phyloP scores from a whole-genome alignment of 2,888 invertebrate genomes.

The Drosophila cognata region DNA sequence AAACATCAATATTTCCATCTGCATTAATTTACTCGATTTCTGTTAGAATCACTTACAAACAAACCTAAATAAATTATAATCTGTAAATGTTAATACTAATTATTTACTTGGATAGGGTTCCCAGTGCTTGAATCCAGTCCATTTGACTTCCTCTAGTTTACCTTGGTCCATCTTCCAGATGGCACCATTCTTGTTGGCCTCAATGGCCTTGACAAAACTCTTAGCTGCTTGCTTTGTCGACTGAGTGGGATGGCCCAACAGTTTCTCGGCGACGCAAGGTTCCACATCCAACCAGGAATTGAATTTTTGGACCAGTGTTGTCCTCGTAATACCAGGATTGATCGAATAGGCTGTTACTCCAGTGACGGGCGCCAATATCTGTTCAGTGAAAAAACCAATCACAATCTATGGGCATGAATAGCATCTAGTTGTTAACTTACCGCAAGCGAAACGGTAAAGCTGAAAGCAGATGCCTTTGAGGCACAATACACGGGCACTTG shows the following conservation, averaged over 20 bases:
- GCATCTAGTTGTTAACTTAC: slow-evolving; percentile 53
- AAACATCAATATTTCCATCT: not conserved
- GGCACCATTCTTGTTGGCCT: slow-evolving; percentile 79
- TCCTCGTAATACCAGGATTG: slow-evolving; percentile 72
- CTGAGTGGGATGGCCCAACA: slow-evolving; percentile 51
- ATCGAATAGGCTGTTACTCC: slow-evolving; percentile 71
- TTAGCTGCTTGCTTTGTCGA: slow-evolving; percentile 67
- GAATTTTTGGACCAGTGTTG: slow-evolving; percentile 57
- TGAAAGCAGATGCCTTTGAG: slow-evolving; percentile 83
- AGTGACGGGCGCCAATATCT: slow-evolving; percentile 61
- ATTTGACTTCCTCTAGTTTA: slow-evolving; percentile 61
- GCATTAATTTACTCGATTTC: not conserved
- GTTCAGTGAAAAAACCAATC: not conserved
- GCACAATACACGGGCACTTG: slow-evolving; percentile 83
- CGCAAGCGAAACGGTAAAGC: slow-evolving; percentile 82
- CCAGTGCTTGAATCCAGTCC: slow-evolving; percentile 64
- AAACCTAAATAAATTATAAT: not conserved
- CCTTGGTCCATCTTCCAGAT: slow-evolving; percentile 82
- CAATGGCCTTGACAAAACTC: slow-evolving; percentile 79
- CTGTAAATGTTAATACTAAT: not conserved
- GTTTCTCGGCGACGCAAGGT: slow-evolving; percentile 53
- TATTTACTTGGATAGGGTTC: slow-evolving; percentile 34
- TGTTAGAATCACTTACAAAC: not conserved
- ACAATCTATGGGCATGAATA: not conserved
- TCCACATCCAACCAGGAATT: slow-evolving; percentile 70